A percentile compares a stretch with the other conserved stretches of the same genome.
phyloP scores from a whole-genome alignment of 1,140 invertebrate genomes.

The Zaprionus vittiger region DNA sequence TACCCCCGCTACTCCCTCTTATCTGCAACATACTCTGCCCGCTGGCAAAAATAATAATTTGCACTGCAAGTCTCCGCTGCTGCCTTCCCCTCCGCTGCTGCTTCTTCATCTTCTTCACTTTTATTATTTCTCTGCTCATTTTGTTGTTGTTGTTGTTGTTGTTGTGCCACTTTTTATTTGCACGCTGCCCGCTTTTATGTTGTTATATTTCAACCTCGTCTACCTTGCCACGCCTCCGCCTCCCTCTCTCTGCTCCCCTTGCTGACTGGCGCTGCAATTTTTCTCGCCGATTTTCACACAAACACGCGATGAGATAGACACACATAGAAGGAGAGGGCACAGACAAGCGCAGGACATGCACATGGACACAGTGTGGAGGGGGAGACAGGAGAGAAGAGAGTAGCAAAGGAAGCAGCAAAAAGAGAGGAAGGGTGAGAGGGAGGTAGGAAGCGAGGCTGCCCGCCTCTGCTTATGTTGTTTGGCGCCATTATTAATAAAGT shows the following conservation, averaged over 20 bases:
- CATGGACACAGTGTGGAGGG: slow-evolving; percentile 43
- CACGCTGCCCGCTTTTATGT: slow-evolving; percentile 52
- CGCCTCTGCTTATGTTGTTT: slow-evolving; percentile 72
- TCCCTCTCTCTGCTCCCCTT: background rate
- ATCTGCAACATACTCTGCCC: slow-evolving; percentile 18
- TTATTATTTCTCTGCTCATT: slow-evolving; percentile 47
- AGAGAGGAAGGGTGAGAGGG: slow-evolving; percentile 18
- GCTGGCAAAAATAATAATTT: slow-evolving; percentile 79
- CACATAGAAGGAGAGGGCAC: slow-evolving; percentile 8
- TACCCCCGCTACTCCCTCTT: slow-evolving; percentile 15
- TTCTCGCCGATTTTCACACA: slow-evolving; percentile 66
- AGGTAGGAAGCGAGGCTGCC: background rate
- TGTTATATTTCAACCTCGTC: slow-evolving; percentile 59
- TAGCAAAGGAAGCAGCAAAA: no score
- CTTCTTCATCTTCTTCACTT: slow-evolving; percentile 33
- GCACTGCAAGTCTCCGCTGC: slow-evolving; percentile 65
- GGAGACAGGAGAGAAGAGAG: background rate
- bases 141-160: slow-evolving; percentile 32
- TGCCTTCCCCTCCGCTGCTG: background rate
- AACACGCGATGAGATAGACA: slow-evolving; percentile 38
- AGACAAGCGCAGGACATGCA: slow-evolving; percentile 35
- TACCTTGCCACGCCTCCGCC: slow-evolving; percentile 46
- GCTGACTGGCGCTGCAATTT: slow-evolving; percentile 60
- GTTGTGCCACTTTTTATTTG: slow-evolving; percentile 63
- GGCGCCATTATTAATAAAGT: slow-evolving; percentile 84